Evolutionary conservation across 2,888 invertebrate species (phyloP), one percentile per base, ranked within the genome.

Genomic region (Leptopterna dolabrata): DNA sequence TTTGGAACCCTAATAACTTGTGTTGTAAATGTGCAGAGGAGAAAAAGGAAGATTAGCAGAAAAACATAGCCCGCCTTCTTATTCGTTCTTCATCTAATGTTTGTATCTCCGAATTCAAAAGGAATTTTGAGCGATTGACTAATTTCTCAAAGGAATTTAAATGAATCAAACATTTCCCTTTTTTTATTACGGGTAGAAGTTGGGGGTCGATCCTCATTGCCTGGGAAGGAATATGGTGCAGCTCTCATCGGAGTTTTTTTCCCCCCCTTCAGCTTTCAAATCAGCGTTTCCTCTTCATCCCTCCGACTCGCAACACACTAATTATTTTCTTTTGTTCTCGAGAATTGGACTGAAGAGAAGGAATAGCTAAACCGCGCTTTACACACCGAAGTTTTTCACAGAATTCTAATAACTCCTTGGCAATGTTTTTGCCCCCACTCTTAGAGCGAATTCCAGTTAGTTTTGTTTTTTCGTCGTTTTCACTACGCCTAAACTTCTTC

Each of bases 261-360:
- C 24, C n/a, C n/a, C n/a, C n/a, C n/a, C n/a, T 63, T 24, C 63
- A 71, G 11, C 71, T 71, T 71, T 71, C 29, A 71, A 71, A 7
- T 71, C 71, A 71, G 29, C 29, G 29, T 29, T 71, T 24, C 71
- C 29, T 27, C 71, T 71, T 29, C 29, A 71, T 71, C 29, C 30
- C 29, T 27, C 14, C 0, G 19, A 0, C 29, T 71, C 0, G 36
- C 71, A 71, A 27, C 27, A 27, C 71, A 27, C 19, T 71, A 71
- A 71, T 71, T 71, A 71, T 71, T 71, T 27, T 71, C 71, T 71
- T 71, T 71, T 27, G 27, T 71, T 71, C 71, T 27, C 71, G 71
- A 30, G 71, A 71, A 63, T 71, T 30, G 71, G 71, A 71, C 29
- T 71, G 27, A 71, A 63, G 16, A 71, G 71, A 24, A 71, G 71